Evolutionary conservation across 2,888 invertebrate genomes (phyloP).

Genomic region (Sinhomidia bicolor): DNA sequence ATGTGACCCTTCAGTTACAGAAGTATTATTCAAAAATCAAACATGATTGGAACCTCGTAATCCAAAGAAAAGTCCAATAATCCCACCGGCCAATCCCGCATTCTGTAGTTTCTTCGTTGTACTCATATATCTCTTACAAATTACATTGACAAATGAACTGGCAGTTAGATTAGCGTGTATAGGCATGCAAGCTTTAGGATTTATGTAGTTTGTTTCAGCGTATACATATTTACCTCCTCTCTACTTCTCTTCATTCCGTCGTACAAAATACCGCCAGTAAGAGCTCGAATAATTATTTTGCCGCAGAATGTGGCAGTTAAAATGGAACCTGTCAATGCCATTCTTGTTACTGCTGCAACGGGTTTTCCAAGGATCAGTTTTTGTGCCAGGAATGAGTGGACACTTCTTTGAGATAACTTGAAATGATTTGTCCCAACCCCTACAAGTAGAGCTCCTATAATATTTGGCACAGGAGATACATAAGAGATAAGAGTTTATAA

Average conservation of each 20-base stretch:
- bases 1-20: background rate
- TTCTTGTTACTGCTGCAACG: background rate
- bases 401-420: background rate
- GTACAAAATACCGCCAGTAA: constrained; percentile 2
- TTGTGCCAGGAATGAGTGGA: background rate
- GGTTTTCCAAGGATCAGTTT: background rate
- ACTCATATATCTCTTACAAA: background rate
- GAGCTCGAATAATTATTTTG: background rate
- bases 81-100: background rate
- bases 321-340: background rate
- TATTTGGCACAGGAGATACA: too few species aligned
- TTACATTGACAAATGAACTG: background rate
- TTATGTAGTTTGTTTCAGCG: too few species aligned
- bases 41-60: background rate
- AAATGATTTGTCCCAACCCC: constrained; percentile 6
- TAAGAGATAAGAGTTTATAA: too few species aligned
- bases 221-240: background rate
- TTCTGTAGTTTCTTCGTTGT: background rate
- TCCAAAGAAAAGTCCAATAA: constrained; percentile 10
- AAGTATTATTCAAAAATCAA: background rate
- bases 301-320: background rate
- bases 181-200: too few species aligned
- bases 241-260: background rate
- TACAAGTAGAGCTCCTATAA: background rate
- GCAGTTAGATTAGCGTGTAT: background rate